Evolutionary conservation across 2,888 invertebrate genomes (phyloP).

Genomic region (Taphrorychus bicolor): DNA sequence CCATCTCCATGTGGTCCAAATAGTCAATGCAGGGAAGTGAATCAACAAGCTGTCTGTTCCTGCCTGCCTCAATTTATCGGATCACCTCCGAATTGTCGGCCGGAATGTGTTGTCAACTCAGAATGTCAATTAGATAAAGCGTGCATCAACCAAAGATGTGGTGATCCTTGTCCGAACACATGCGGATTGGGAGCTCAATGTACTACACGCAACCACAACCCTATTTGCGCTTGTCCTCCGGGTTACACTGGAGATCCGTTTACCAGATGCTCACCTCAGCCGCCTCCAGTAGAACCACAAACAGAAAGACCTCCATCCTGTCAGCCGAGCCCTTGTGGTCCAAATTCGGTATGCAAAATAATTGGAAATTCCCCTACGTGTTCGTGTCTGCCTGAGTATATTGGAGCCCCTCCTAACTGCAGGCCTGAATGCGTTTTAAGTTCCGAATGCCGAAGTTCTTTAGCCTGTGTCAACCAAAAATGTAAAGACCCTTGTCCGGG

Average conservation of each 20-base stretch:
- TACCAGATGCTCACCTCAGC: constrained; percentile 72
- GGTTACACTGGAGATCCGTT: constrained; percentile 91
- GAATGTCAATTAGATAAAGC: constrained; percentile 84
- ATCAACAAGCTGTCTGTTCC: constrained; percentile 84
- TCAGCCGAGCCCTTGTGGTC: constrained; percentile 83
- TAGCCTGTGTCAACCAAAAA: constrained; percentile 79
- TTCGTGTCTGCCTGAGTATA: constrained; percentile 78
- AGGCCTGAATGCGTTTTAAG: constrained; percentile 82
- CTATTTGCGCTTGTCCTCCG: constrained; percentile 84
- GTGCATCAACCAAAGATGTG: constrained; percentile 85
- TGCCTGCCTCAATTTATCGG: constrained; percentile 81
- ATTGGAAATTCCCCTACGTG: constrained; percentile 77
- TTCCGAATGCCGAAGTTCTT: constrained; percentile 78
- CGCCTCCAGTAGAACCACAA: constrained; percentile 52
- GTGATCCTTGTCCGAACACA: constrained; percentile 86
- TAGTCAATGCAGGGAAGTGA: constrained; percentile 81
- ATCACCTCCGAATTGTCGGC: constrained; percentile 80
- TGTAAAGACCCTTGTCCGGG: constrained; percentile 85
- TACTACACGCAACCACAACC: constrained; percentile 83
- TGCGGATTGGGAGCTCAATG: constrained; percentile 88
- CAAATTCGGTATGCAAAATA: constrained; percentile 81
- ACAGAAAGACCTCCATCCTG: constrained; percentile 78
- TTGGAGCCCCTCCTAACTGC: constrained; percentile 81
- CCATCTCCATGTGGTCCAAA: constrained; percentile 90
- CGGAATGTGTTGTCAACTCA: constrained; percentile 86